These are phyloP conservation scores for Rhabdophis nuchalis DNA, from an alignment of 2,797 vertebrate species.

Conservation along the genomic window DNA sequence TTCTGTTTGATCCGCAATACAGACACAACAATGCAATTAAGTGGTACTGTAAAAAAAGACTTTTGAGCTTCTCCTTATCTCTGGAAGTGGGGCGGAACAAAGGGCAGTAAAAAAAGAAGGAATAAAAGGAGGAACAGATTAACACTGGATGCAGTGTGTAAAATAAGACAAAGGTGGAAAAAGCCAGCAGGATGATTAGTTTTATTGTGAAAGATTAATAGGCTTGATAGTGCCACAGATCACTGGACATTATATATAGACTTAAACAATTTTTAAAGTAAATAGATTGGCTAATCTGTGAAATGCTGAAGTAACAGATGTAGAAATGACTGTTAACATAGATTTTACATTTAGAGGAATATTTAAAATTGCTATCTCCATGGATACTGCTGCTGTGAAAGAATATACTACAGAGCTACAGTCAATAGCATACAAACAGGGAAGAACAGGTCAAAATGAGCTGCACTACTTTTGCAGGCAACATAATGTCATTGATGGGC, in stretches of 20 bases:
- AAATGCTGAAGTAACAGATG: background rate
- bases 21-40: background rate
- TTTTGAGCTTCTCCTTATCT: background rate
- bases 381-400: background rate
- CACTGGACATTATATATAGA: background rate
- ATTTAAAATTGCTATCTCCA: background rate
- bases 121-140: background rate
- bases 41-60: background rate
- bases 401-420: background rate
- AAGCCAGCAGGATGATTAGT: background rate
- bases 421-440: background rate
- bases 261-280: background rate
- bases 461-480: background rate
- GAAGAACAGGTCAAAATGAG: background rate
- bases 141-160: background rate
- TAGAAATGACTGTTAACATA: background rate
- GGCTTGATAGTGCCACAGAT: background rate
- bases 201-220: background rate
- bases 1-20: background rate
- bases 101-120: background rate
- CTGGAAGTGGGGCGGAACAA: background rate
- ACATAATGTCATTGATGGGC: background rate
- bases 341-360: background rate
- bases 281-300: background rate
- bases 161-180: background rate